Conservation (phyloP, 2,888 invertebrate species). For the Pterostichus madidus region DNA sequence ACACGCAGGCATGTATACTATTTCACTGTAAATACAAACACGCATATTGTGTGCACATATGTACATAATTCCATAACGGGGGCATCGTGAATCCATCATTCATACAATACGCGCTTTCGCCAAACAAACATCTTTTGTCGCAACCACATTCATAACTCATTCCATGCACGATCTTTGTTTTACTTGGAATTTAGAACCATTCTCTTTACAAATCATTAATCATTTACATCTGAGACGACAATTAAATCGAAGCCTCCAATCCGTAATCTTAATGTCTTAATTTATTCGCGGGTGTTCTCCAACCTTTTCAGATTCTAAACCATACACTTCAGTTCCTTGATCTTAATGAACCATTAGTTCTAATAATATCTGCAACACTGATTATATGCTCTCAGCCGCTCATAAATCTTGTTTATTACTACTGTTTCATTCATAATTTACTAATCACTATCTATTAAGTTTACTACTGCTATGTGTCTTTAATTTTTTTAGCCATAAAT, state of each 20-base stretch:
- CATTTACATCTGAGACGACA: slow-evolving; percentile 5
- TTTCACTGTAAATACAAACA: not conserved
- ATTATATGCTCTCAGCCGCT: not conserved
- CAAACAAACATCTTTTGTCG: slow-evolving; percentile 14
- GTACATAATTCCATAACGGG: slow-evolving; percentile 22
- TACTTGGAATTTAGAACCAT: slow-evolving; percentile 28
- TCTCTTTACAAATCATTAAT: slow-evolving; percentile 23
- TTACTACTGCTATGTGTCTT: not conserved
- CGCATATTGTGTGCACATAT: not conserved
- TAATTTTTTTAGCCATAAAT: slow-evolving; percentile 4
- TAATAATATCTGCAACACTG: not conserved
- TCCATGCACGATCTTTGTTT: slow-evolving; percentile 18
- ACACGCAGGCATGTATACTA: slow-evolving; percentile 81
- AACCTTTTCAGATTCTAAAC: not conserved
- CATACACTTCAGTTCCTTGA: not conserved
- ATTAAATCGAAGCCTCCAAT: slow-evolving; percentile 4
- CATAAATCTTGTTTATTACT: slow-evolving; percentile 13
- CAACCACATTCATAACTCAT: slow-evolving; percentile 11
- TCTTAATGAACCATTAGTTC: slow-evolving; percentile 11
- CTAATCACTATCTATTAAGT: not conserved
- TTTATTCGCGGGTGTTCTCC: slow-evolving; percentile 1
- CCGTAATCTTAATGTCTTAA: not conserved
- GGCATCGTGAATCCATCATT: slow-evolving; percentile 11
- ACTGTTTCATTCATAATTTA: not conserved
- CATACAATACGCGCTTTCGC: slow-evolving; percentile 3